A percentile compares a stretch with the other conserved stretches of the same genome.
phyloP scores from a whole-genome alignment of 2,888 invertebrate species.

The Blera fallax region DNA sequence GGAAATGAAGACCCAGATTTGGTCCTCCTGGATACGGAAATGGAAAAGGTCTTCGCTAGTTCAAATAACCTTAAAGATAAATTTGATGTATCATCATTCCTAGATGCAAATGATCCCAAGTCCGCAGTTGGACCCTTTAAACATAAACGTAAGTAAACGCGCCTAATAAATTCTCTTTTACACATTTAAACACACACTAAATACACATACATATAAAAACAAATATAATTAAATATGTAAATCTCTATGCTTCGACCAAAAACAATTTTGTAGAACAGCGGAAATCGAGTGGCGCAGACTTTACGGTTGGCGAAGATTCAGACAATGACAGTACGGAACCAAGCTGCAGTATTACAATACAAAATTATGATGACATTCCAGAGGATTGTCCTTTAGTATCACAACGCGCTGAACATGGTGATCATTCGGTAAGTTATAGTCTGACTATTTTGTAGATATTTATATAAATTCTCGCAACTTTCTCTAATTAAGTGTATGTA shows the following conservation, averaged over 20 bases:
- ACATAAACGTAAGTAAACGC: slow-evolving; percentile 75
- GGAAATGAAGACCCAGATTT: slow-evolving; percentile 85
- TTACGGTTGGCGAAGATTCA: slow-evolving; percentile 80
- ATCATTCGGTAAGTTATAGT: slow-evolving; percentile 78
- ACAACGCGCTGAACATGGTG: slow-evolving; percentile 81
- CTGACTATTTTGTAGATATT: too few species aligned
- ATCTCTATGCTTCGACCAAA: slow-evolving; percentile 36
- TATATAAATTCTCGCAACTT: too few species aligned
- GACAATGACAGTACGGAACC: slow-evolving; percentile 80
- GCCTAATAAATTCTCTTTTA: not conserved
- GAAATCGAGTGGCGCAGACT: slow-evolving; percentile 76
- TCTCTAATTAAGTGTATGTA: not conserved
- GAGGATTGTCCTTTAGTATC: slow-evolving; percentile 82
- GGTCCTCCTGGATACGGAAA: slow-evolving; percentile 92
- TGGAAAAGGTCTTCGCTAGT: slow-evolving; percentile 93
- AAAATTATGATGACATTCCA: slow-evolving; percentile 81
- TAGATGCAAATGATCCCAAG: slow-evolving; percentile 78
- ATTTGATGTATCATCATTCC: slow-evolving; percentile 85
- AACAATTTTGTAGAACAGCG: slow-evolving; percentile 77
- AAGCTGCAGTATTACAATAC: slow-evolving; percentile 76
- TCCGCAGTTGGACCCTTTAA: slow-evolving; percentile 78
- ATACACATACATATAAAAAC: not conserved
- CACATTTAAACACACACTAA: not conserved
- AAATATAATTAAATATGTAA: slow-evolving; percentile 11
- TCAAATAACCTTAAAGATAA: slow-evolving; percentile 83